phyloP scores from a whole-genome alignment of 2,797 vertebrate genomes.

The Pogonophryne albipinna region DNA sequence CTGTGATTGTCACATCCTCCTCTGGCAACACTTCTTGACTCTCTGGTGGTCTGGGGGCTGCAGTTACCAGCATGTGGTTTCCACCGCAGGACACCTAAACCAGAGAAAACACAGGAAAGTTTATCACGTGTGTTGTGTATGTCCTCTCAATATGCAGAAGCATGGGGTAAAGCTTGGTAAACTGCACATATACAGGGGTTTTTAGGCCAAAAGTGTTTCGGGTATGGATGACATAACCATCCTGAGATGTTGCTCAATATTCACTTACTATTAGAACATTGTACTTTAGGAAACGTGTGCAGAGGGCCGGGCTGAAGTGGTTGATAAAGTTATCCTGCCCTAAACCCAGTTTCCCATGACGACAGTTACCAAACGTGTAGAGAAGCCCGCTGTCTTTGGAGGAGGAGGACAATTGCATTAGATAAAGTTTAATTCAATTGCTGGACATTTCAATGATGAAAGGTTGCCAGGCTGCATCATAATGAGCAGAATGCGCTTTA shows the following conservation, averaged over 20 bases:
- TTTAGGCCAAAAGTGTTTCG: too few relatives aligned
- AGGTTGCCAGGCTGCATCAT: not conserved
- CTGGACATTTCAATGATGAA: not conserved
- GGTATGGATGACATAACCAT: too few relatives aligned
- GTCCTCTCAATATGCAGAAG: too few relatives aligned
- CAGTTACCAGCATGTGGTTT: constrained; percentile 90
- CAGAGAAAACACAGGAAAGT: constrained; percentile 8
- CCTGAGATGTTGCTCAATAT: not conserved
- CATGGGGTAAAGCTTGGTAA: too few relatives aligned
- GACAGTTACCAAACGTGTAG: constrained; percentile 92
- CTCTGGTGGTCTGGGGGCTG: constrained; percentile 79
- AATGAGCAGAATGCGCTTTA: not conserved
- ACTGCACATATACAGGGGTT: too few relatives aligned
- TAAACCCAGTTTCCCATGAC: constrained; percentile 91
- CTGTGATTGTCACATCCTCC: constrained; percentile 53
- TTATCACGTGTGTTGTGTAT: not conserved
- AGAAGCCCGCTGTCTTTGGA: constrained; percentile 87
- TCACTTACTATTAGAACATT: constrained; percentile 86
- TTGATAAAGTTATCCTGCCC: constrained; percentile 92
- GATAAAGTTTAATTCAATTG: not conserved
- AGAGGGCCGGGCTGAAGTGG: constrained; percentile 89
- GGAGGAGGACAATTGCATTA: constrained; percentile 7
- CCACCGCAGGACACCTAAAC: constrained; percentile 89
- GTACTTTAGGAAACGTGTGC: constrained; percentile 87
- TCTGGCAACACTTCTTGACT: constrained; percentile 57